Evolutionary conservation across 2,113 vertebrate species (phyloP).

Genomic region (Laticauda colubrina): DNA sequence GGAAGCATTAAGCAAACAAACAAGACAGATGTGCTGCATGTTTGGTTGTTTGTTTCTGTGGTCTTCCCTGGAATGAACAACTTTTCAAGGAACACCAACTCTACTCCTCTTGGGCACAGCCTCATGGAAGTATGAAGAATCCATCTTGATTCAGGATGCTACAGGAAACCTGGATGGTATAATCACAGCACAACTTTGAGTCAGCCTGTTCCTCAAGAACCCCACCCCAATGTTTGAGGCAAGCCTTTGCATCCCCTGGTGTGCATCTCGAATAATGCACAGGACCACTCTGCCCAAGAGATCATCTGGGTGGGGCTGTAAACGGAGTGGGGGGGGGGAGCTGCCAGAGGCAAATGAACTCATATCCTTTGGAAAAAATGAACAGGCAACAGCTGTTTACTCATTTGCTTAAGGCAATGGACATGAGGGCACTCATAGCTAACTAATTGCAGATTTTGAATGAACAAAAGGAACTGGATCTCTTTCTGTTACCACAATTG

Average conservation of each 20-base stretch:
- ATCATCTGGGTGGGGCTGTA: background rate
- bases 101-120: background rate
- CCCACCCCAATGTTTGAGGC: background rate
- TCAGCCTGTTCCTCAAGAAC: background rate
- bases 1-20: background rate
- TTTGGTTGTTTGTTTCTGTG: background rate
- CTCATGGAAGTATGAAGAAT: background rate
- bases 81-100: background rate
- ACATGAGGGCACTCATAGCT: background rate
- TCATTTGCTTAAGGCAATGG: background rate
- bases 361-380: conserved; percentile 12
- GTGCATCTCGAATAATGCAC: background rate
- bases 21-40: background rate
- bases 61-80: background rate
- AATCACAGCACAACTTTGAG: background rate
- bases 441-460: conserved; percentile 12
- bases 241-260: background rate
- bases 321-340: background rate
- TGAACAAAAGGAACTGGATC: background rate
- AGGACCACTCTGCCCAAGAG: background rate
- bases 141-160: background rate
- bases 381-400: conserved; percentile 5
- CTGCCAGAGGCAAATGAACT: background rate
- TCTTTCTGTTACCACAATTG: background rate
- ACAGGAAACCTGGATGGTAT: background rate